Base-by-base conservation (phyloP, 2,797 vertebrate genomes). In the Notolabrus celidotus region DNA sequence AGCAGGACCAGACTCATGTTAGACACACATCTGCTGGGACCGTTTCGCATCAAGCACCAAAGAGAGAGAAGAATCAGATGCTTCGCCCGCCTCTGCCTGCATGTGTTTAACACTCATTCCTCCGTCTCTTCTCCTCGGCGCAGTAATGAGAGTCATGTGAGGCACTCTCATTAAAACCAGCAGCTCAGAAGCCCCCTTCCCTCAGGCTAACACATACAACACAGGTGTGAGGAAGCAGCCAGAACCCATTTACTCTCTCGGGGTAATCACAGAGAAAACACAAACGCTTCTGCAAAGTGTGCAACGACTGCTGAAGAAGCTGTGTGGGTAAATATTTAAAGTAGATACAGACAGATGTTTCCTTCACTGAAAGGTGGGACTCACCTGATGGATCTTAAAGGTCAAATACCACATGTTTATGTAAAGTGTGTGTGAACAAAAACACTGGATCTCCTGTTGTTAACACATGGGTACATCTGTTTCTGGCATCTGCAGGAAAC, bases 121-220 rank as follows among this genome's bases (percentile, higher is more conserved):
- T 64, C 23, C 38, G 50, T 61, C 43, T 29, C 12, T 1, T 38
- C 39, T 56, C 82, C 73, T 62, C 41, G 52, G 41, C 55, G 74
- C 46, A 43, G 74, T 84, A 88, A 87, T 65, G 50, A 74, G 71
- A 88, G 84, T 76, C 82, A 90, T 79, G 74, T 83, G 85, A 83
- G 77, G 50, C 71, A 65, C 47, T 74, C 76, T 80, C 82, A 67
- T 88, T 80, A 84, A 84, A 83, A 73, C 1, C 74, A 22, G 23
- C 77, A 43, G 64, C 68, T 64, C 46, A 52, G 66, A 64, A 77
- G 58, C 42, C 23, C 17, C 11, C 57, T 1, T 43, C 77, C 77
- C 79, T 74, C 67, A 38, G 76, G 79, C 80, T 10, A 59, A 59
- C 58, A 47, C 10, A 39, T 60, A 78, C 49, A 67, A 53, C 78